These are phyloP conservation scores for Graphium colonna DNA, from an alignment of 2,888 invertebrate species.

Conservation along the genomic window DNA sequence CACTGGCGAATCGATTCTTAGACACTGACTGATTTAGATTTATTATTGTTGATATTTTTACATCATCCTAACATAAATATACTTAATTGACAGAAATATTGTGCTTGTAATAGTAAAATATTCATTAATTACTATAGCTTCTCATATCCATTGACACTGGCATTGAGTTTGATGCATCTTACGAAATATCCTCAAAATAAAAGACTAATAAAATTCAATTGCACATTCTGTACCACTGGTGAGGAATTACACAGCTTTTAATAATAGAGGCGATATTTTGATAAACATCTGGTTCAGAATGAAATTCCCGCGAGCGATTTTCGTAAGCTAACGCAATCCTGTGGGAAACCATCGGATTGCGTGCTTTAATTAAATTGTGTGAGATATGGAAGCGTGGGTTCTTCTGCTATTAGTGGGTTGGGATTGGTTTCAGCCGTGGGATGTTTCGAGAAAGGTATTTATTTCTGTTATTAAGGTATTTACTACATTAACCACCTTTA, in stretches of 20 bases:
- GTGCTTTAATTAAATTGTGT: constrained; percentile 20
- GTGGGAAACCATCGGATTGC: constrained; percentile 27
- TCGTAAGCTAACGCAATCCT: constrained; percentile 27
- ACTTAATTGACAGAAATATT: no score
- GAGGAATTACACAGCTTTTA: constrained; percentile 19
- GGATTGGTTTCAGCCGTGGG: no score
- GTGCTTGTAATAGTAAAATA: no score
- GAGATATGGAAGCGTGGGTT: constrained; percentile 22
- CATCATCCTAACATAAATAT: no score
- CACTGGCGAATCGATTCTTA: no score
- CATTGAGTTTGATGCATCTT: constrained; percentile 13
- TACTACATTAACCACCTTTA: no score
- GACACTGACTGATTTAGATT: no score
- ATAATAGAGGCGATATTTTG: constrained; percentile 11
- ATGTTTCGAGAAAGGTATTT: no score
- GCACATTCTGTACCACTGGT: constrained; percentile 8
- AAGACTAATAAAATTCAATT: constrained; percentile 15
- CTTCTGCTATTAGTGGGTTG: constrained; percentile 9
- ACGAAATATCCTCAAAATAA: constrained; percentile 3
- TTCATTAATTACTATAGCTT: not conserved
- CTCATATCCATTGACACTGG: constrained; percentile 3
- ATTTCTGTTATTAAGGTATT: no score
- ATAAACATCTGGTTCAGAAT: constrained; percentile 25
- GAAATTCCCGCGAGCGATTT: constrained; percentile 29
- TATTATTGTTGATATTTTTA: no score